Evolutionary conservation across 2,113 vertebrate genomes (phyloP).

Genomic region (Dicentrarchus labrax): DNA sequence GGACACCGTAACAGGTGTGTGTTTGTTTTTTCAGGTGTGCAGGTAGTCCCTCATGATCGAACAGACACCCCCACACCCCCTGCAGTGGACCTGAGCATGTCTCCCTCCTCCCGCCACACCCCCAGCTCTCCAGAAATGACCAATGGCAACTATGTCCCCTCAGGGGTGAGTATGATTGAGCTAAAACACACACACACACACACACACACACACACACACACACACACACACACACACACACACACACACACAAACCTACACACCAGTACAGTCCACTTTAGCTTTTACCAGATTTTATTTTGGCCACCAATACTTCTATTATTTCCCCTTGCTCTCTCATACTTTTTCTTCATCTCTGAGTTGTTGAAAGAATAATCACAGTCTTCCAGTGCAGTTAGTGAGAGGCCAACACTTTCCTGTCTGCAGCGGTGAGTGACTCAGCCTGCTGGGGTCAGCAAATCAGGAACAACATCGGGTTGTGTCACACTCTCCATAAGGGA

Average conservation of each 20-base stretch:
- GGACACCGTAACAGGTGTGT: slow-evolving; percentile 29
- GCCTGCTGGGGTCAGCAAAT: slow-evolving; percentile 60
- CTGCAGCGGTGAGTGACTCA: slow-evolving; percentile 37
- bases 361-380: slow-evolving; percentile 20
- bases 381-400: not conserved
- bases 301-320: not conserved
- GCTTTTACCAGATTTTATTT: not conserved
- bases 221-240: slow-evolving; percentile 8
- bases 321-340: not conserved
- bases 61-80: slow-evolving; percentile 87
- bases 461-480: slow-evolving; percentile 55
- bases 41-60: slow-evolving; percentile 85
- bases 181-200: not conserved
- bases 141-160: slow-evolving; percentile 83
- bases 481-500: slow-evolving; percentile 53
- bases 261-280: not conserved
- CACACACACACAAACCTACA: not conserved
- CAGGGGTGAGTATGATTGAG: slow-evolving; percentile 84
- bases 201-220: too few species aligned
- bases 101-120: slow-evolving; percentile 88
- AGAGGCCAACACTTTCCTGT: slow-evolving; percentile 21
- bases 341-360: not conserved
- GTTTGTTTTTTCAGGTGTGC: slow-evolving; percentile 70
- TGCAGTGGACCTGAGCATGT: slow-evolving; percentile 93
- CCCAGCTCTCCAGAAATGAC: slow-evolving; percentile 90